Conservation (phyloP, 2,888 invertebrate genomes). For the Hirtodrosophila histrioides region DNA sequence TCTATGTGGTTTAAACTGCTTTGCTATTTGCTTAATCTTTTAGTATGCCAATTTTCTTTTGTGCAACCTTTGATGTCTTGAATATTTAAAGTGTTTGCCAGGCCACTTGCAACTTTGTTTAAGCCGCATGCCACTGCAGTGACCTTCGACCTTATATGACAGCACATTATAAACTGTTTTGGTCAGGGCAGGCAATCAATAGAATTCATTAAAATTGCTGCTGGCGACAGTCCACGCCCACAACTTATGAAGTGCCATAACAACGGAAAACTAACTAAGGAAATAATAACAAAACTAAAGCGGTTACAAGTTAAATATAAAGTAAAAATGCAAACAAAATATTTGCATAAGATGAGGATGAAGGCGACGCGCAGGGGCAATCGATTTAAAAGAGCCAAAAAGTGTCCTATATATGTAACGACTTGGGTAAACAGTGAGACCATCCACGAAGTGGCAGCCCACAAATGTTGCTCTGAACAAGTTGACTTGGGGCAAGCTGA, state of each 20-base stretch:
- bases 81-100: too few species aligned
- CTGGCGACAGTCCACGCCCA: slow-evolving; percentile 49
- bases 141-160: slow-evolving; percentile 41
- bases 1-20: not conserved
- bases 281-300: slow-evolving; percentile 30
- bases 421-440: slow-evolving; percentile 51
- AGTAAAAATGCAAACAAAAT: slow-evolving; percentile 72
- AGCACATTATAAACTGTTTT: slow-evolving; percentile 30
- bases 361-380: slow-evolving; percentile 4
- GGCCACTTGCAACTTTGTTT: too few species aligned
- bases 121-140: not conserved
- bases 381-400: slow-evolving; percentile 36
- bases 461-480: slow-evolving; percentile 48
- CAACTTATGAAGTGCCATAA: slow-evolving; percentile 34
- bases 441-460: slow-evolving; percentile 30
- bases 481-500: slow-evolving; percentile 32
- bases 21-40: not conserved
- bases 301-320: slow-evolving; percentile 69
- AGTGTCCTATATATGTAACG: slow-evolving; percentile 27
- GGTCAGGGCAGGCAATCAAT: slow-evolving; percentile 54
- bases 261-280: slow-evolving; percentile 5
- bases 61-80: too few species aligned
- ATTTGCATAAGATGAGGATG: slow-evolving; percentile 61
- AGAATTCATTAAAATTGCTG: slow-evolving; percentile 67
- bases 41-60: not conserved